Evolutionary conservation across 2,888 invertebrate species (phyloP), one percentile per base, ranked within the genome.

Genomic region (Agonopterix heracliana): DNA sequence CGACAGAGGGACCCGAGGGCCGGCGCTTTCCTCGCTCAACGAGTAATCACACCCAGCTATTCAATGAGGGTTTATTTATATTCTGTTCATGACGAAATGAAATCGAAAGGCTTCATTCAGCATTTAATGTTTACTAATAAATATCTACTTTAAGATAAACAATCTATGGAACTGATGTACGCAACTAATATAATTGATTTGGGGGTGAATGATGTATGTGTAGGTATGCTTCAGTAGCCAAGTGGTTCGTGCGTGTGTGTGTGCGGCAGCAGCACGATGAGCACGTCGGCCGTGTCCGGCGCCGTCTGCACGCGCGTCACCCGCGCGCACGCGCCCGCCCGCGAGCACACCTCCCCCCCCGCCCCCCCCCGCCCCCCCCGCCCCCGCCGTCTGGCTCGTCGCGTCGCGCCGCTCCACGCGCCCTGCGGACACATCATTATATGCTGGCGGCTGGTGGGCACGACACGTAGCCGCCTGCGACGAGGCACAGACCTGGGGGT

Each of bases 251-350:
- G 44, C 8, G 42, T 12, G 44, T 53, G 53, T n/a, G 41, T n/a
- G 36, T 53, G 53, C 41, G 53, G 53, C 44, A 46, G 41, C 46
- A 53, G 50, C 48, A 44, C 47, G 36, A 53, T 53, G 38, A 50
- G 46, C 41, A 53, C 52, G 40, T 45, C 48, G 40, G 12, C 44
- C 26, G 34, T 11, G 8, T 17, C 51, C 2, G 10, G 43, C 8
- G 11, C 26, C 34, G 41, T 13, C n/a, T 36, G 45, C 10, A 9
- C n/a, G 12, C 41, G 41, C 17, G 44, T 44, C 34, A 49, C 49
- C 11, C 49, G 49, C 36, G 46, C 49, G 42, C 49, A 50, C 41
- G 50, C 46, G 17, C 10, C 17, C 12, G 3, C 11, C 11, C 1
- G 10, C 11, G n/a, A 2, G 9, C 12, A 17, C 14, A 35, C 11